Evolutionary conservation across 1,140 invertebrate species (phyloP).

Genomic region (Heliconius himera): DNA sequence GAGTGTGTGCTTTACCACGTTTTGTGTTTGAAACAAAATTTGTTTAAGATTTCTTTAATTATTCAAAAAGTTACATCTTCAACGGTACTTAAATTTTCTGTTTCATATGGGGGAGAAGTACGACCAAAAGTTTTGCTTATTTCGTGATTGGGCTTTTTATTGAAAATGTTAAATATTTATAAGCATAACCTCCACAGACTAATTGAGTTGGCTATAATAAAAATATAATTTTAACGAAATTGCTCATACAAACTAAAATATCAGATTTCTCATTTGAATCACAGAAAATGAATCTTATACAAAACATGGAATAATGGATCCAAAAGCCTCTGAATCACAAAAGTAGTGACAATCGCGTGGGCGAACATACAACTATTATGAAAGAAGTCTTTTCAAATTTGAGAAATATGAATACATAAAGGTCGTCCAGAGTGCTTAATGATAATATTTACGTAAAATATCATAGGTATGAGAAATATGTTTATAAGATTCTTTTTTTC

Average conservation of each 20-base stretch:
- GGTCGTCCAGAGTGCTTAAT: conserved; percentile 54
- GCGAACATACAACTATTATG: conserved; percentile 52
- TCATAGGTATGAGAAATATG: too few species aligned
- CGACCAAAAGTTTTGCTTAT: neutral
- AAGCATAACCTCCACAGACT: neutral
- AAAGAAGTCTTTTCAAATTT: conserved; percentile 58
- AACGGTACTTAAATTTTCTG: neutral
- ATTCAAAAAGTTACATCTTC: conserved; percentile 9
- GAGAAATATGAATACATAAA: conserved; percentile 50
- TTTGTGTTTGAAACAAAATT: conserved; percentile 11
- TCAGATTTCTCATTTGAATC: conserved; percentile 1
- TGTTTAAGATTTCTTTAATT: conserved; percentile 9
- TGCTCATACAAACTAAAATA: neutral
- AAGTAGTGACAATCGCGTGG: conserved; percentile 52
- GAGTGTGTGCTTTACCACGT: neutral
- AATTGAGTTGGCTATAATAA: neutral
- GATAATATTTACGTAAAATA: conserved; percentile 32
- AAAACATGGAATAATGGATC: conserved; percentile 13
- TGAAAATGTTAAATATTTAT: conserved; percentile 1
- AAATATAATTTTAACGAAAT: neutral
- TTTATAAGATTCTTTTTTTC: too few species aligned
- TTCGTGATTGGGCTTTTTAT: neutral
- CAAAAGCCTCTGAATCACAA: conserved; percentile 35
- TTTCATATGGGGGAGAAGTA: neutral
- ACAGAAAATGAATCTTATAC: conserved; percentile 25